A percentile compares a stretch with the other conserved stretches of the same genome.
Evolutionary conservation across 92 coral and sea anemone genomes (phyloP).

Genomic region (Epizoanthus illoricatus): DNA sequence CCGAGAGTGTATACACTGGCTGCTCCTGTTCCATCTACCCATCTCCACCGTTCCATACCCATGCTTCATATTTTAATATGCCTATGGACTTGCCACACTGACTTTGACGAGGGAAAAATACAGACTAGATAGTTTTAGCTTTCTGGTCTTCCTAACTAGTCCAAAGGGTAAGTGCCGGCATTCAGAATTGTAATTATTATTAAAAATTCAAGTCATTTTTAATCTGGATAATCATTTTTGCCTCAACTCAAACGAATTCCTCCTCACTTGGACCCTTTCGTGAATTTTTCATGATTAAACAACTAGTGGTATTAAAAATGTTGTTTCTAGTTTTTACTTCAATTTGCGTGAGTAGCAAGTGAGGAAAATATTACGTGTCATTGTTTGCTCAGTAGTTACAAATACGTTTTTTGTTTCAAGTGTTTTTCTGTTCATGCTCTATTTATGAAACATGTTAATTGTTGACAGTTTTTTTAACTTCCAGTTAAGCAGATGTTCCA

Average conservation of each 20-base stretch:
- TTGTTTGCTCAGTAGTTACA: no score
- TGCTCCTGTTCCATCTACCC: slow-evolving; percentile 34
- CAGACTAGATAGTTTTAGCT: neutral
- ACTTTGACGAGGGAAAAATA: neutral
- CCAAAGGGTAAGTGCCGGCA: slow-evolving; percentile 16
- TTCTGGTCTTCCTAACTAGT: neutral
- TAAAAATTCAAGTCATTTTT: neutral
- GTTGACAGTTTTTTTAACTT: no score
- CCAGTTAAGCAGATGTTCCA: no score
- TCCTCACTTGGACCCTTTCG: neutral
- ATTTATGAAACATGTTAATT: no score
- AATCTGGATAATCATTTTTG: neutral
- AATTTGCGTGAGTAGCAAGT: no score
- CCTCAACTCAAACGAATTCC: neutral
- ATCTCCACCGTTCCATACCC: slow-evolving; percentile 30
- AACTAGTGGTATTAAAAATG: no score
- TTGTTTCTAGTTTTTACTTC: no score
- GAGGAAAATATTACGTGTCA: no score
- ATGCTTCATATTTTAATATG: slow-evolving; percentile 24
- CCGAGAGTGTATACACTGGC: slow-evolving; percentile 20
- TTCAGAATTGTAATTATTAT: neutral
- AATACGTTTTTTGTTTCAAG: no score
- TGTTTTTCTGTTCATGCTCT: no score
- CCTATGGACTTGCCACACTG: slow-evolving; percentile 36
- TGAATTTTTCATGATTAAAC: no score